These are phyloP conservation scores for Pocillopora grandis DNA, from an alignment of 92 coral and sea anemone genomes.

Conservation along the genomic window DNA sequence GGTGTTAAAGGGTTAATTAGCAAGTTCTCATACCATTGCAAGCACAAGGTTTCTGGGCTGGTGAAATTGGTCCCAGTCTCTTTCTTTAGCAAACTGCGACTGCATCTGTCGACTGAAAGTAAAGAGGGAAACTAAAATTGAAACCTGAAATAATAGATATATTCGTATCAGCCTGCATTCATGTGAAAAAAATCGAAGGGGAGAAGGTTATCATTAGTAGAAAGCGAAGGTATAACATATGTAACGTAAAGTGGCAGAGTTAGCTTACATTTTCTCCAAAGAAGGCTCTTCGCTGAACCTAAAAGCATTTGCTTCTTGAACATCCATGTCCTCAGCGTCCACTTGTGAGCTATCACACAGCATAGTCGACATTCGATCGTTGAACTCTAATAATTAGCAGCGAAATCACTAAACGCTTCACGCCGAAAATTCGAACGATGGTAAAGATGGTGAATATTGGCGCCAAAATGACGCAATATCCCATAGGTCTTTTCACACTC, in stretches of 20 bases:
- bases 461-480: constrained; percentile 68
- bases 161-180: no score
- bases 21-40: constrained; percentile 68
- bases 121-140: background rate
- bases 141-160: background rate
- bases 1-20: background rate
- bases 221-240: background rate
- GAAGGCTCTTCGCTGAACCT: constrained; percentile 76
- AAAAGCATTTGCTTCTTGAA: constrained; percentile 40
- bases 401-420: background rate
- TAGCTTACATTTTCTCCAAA: constrained; percentile 78
- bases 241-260: background rate
- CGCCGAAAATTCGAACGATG: background rate
- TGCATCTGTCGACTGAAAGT: constrained; percentile 78
- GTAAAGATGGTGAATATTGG: constrained; percentile 16
- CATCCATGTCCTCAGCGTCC: constrained; percentile 45
- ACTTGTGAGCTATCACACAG: constrained; percentile 19
- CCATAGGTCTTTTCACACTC: constrained; percentile 42
- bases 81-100: constrained; percentile 78
- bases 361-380: constrained; percentile 42
- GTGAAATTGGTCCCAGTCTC: constrained; percentile 96
- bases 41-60: constrained; percentile 84
- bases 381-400: background rate
- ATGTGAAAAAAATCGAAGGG: background rate
- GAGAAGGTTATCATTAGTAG: background rate